phyloP scores from a whole-genome alignment of 2,113 vertebrate genomes.

The Macrotis lagotis region DNA sequence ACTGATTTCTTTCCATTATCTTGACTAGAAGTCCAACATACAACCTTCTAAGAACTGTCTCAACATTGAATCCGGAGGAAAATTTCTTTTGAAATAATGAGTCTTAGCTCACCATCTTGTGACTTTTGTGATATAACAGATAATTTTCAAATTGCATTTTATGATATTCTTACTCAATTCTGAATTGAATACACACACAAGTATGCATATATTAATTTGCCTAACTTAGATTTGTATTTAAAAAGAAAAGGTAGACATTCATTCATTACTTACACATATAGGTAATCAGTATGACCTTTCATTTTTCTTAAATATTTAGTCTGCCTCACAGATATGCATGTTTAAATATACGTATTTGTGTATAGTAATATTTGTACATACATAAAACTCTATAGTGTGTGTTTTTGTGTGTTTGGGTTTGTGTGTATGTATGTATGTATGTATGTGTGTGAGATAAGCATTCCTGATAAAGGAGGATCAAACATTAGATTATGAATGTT shows the following conservation, averaged over 20 bases:
- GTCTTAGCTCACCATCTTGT: background rate
- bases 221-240: no score
- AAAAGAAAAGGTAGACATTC: background rate
- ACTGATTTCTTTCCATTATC: no score
- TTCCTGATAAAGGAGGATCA: background rate
- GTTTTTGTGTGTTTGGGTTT: no score
- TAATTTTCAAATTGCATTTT: no score
- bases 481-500: background rate
- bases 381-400: background rate
- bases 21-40: no score
- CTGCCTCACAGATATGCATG: background rate
- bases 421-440: background rate
- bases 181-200: background rate
- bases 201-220: no score
- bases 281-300: background rate
- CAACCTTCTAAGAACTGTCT: background rate
- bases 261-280: background rate
- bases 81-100: background rate
- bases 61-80: background rate
- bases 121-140: background rate
- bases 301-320: background rate
- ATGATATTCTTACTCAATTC: background rate
- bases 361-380: no score
- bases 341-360: no score
- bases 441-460: no score